Evolutionary conservation across 2,113 vertebrate species (phyloP).

Genomic region (Butorides virescens): DNA sequence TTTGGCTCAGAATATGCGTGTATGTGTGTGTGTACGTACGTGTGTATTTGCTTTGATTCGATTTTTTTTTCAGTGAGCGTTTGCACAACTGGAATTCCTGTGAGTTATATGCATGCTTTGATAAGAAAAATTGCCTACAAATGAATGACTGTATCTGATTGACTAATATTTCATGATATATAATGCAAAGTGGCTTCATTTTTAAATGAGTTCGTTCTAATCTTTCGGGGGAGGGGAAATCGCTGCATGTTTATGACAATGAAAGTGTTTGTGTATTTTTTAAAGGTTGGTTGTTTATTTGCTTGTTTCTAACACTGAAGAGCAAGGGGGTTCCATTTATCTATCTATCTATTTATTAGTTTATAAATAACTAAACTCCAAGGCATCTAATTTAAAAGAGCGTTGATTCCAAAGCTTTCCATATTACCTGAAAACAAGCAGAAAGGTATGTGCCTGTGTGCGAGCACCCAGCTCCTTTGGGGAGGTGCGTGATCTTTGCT

Average conservation of each 20-base stretch:
- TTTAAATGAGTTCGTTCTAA: conserved; percentile 20
- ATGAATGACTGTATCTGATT: conserved; percentile 56
- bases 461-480: neutral
- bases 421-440: neutral
- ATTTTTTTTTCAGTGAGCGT: conserved; percentile 58
- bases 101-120: conserved; percentile 71
- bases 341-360: neutral
- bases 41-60: conserved; percentile 46
- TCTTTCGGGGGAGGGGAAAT: conserved; percentile 22
- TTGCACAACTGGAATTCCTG: conserved; percentile 65
- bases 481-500: conserved; percentile 1
- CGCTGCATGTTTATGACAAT: conserved; percentile 43
- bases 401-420: neutral
- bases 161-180: conserved; percentile 55
- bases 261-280: conserved; percentile 35
- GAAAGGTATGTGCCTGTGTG: neutral
- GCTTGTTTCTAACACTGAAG: conserved; percentile 22
- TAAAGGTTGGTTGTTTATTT: conserved; percentile 7
- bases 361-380: conserved; percentile 26
- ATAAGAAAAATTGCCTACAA: conserved; percentile 55
- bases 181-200: conserved; percentile 32
- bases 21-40: conserved; percentile 23
- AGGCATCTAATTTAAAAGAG: neutral
- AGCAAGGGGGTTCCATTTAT: neutral
- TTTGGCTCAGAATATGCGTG: conserved; percentile 19